These are phyloP conservation scores for Sebastes aleutianus DNA, from an alignment of 2,797 vertebrate species.

Conservation along the genomic window DNA sequence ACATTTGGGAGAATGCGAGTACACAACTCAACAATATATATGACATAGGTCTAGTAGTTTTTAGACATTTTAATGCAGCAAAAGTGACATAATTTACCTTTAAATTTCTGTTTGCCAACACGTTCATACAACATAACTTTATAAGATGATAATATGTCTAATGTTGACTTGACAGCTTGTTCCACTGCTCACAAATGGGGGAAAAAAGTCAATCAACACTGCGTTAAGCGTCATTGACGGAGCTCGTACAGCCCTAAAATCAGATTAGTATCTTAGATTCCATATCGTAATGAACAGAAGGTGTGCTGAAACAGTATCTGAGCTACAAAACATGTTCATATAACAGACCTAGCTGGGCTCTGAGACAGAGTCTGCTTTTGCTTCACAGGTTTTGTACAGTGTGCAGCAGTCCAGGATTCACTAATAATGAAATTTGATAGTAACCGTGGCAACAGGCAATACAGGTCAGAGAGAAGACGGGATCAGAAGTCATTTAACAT, in stretches of 20 bases:
- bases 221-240: neutral
- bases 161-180: too few relatives aligned
- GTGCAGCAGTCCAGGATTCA: conserved; percentile 35
- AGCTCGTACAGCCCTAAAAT: neutral
- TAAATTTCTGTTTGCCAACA: neutral
- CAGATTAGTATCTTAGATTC: neutral
- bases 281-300: neutral
- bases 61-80: neutral
- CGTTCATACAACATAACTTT: neutral
- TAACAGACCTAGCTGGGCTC: conserved; percentile 7
- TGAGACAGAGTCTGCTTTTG: conserved; percentile 18
- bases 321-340: conserved; percentile 14
- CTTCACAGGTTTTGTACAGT: conserved; percentile 4
- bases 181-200: too few relatives aligned
- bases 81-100: neutral
- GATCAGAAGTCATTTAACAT: conserved; percentile 53
- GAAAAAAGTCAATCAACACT: neutral
- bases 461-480: conserved; percentile 48
- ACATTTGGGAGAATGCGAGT: too few relatives aligned
- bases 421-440: conserved; percentile 64
- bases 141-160: neutral
- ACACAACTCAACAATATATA: neutral
- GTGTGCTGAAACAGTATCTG: neutral
- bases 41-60: neutral
- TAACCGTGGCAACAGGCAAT: conserved; percentile 60